Evolutionary conservation across 2,113 vertebrate species (phyloP).

Genomic region (Myodes glareolus): DNA sequence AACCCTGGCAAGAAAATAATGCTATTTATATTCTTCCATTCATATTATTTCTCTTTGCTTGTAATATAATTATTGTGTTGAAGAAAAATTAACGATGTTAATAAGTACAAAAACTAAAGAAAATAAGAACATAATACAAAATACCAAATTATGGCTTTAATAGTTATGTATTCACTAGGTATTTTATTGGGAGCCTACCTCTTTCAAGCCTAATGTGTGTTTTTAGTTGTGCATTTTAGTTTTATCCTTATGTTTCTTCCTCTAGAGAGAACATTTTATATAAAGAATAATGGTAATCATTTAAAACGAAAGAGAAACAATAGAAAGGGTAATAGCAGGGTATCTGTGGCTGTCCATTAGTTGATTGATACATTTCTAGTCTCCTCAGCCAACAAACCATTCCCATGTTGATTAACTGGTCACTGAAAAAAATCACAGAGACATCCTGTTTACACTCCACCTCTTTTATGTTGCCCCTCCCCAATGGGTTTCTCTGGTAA

Average conservation of each 20-base stretch:
- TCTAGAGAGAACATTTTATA: not conserved
- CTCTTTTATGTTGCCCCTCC: not conserved
- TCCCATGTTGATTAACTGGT: not conserved
- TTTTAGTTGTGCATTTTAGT: not conserved
- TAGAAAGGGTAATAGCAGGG: not conserved
- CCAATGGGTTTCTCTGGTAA: not conserved
- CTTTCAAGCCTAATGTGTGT: accelerated
- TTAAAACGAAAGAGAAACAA: conserved; percentile 33
- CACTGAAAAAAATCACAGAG: not conserved
- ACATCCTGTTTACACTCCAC: not conserved
- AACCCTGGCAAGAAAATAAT: not conserved
- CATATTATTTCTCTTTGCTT: not conserved
- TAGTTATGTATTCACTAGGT: not conserved
- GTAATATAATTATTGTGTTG: not conserved
- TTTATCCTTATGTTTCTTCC: not conserved
- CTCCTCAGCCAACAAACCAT: not conserved
- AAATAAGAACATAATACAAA: not conserved
- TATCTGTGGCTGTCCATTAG: not conserved
- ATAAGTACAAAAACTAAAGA: not conserved
- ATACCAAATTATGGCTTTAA: not conserved
- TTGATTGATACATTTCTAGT: not conserved
- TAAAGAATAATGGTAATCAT: not conserved
- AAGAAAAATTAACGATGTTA: not conserved
- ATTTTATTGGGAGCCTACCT: not conserved
- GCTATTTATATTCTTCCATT: not conserved